A percentile compares a stretch with the other conserved stretches of the same genome.
phyloP scores from a whole-genome alignment of 2,797 vertebrate genomes.

The Takifugu rubripes region DNA sequence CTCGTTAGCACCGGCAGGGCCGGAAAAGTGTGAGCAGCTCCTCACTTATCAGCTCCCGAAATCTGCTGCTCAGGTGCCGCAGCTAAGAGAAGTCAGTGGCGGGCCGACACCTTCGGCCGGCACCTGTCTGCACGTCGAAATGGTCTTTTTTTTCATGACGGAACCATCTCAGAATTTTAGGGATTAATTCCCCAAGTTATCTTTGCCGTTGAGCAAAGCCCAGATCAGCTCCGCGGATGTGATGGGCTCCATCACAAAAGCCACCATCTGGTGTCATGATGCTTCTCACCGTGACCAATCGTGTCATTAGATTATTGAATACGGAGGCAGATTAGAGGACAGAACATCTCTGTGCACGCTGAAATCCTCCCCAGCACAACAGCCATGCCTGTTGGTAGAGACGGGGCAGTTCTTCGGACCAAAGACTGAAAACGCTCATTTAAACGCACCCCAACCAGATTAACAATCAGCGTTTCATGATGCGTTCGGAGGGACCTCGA shows the following conservation, averaged over 20 bases:
- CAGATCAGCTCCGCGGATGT: slow-evolving; percentile 39
- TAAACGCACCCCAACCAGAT: too few species aligned
- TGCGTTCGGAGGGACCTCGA: too few species aligned
- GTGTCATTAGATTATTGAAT: slow-evolving; percentile 78
- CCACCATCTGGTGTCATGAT: slow-evolving; percentile 75
- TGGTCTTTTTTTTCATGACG: slow-evolving; percentile 10
- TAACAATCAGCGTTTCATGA: too few species aligned
- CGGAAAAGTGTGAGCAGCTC: slow-evolving; percentile 11
- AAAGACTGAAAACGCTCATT: too few species aligned
- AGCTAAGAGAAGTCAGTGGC: too few species aligned
- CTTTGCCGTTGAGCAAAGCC: slow-evolving; percentile 42
- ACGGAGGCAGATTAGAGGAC: slow-evolving; percentile 57
- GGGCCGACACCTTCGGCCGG: too few species aligned
- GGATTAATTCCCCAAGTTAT: slow-evolving; percentile 30
- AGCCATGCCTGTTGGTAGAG: too few species aligned
- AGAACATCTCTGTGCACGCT: slow-evolving; percentile 53
- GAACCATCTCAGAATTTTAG: slow-evolving; percentile 17
- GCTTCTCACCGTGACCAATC: slow-evolving; percentile 77
- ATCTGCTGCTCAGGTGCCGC: slow-evolving; percentile 31
- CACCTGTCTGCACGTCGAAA: too few species aligned
- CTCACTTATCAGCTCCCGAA: slow-evolving; percentile 8
- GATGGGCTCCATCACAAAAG: slow-evolving; percentile 57
- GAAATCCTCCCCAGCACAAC: too few species aligned
- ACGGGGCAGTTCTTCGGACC: too few species aligned
- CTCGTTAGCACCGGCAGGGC: slow-evolving; percentile 19